Base-by-base conservation (phyloP, 2,113 vertebrate genomes). In the Capreolus pygargus region DNA sequence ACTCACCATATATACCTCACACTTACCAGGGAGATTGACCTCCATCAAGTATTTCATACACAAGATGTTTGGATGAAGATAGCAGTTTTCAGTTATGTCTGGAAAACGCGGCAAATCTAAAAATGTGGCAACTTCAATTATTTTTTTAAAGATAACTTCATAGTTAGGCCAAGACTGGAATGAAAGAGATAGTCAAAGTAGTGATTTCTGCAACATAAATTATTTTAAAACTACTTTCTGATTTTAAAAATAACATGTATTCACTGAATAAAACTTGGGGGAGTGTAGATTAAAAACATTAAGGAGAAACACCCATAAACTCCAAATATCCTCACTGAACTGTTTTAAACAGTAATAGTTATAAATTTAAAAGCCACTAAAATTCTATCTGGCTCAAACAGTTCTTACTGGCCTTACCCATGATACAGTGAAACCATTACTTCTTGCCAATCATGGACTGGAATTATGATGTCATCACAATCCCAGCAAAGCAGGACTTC, bases 1-100 rank as follows among this genome's bases (percentile, higher is more conserved):
- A 55, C 43, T 78, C 25, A 19, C 19, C 33, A 25, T 1, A 54
- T 1, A 45, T 0, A 30, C 8, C 4, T 28, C 39, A 21, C 10
- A 84, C 98, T 98, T 98, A 99, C 99, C 99, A 61, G 99, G 99
- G 79, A 99, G 99, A 98, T 99, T 99, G 95, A 98, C 98, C 89
- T 99, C 99, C 50, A 98, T 98, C 96, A 99, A 98, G 98, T 99
- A 99, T 84, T 99, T 99, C 97, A 99, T 98, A 97, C 99, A 99
- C 96, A 99, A 98, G 89, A 99, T 97, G 28, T 98, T 98, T 27
- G 99, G 99, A 96, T 99, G 99, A 78, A 99, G 99, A 97, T 99
- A 99, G 97, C 99, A 99, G 95, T 98, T 98, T 2, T 98, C 98
- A 88, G 98, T 98, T 98, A 99, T 98, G 43, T 99, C 98, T 97